These are phyloP conservation scores for Halesus radiatus DNA, from an alignment of 1,140 invertebrate genomes.

Conservation along the genomic window DNA sequence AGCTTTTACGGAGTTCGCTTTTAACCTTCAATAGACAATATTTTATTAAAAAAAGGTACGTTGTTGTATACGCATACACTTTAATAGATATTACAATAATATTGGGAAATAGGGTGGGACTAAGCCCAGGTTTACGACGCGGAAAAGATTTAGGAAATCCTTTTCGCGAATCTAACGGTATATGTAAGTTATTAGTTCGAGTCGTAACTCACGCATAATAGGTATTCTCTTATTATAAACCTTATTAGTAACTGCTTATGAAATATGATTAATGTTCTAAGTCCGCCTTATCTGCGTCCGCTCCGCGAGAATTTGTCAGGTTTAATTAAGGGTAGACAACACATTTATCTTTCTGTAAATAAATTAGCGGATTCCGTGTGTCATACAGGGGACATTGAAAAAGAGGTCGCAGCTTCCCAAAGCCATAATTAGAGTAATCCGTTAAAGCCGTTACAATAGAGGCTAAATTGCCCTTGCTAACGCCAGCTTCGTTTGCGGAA, in stretches of 20 bases:
- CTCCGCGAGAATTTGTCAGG: slow-evolving; percentile 15
- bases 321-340: slow-evolving; percentile 27
- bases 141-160: too few species aligned
- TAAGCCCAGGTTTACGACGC: too few species aligned
- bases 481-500: slow-evolving; percentile 35
- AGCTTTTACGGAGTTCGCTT: too few species aligned
- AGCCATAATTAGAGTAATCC: slow-evolving; percentile 53
- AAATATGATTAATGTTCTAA: slow-evolving; percentile 23
- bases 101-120: too few species aligned
- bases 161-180: too few species aligned
- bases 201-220: not conserved
- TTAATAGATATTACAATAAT: too few species aligned
- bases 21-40: too few species aligned
- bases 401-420: slow-evolving; percentile 31
- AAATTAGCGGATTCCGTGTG: slow-evolving; percentile 35
- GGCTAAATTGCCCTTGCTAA: slow-evolving; percentile 52
- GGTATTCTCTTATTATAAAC: slow-evolving; percentile 3
- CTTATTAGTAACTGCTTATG: slow-evolving; percentile 11
- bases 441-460: slow-evolving; percentile 43
- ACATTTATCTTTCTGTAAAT: slow-evolving; percentile 40
- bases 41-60: too few species aligned
- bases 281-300: slow-evolving; percentile 15
- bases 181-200: not conserved
- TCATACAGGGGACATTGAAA: slow-evolving; percentile 43
- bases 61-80: too few species aligned